These are phyloP conservation scores for Monomorium pharaonis DNA, from an alignment of 1,140 invertebrate species.

Conservation along the genomic window DNA sequence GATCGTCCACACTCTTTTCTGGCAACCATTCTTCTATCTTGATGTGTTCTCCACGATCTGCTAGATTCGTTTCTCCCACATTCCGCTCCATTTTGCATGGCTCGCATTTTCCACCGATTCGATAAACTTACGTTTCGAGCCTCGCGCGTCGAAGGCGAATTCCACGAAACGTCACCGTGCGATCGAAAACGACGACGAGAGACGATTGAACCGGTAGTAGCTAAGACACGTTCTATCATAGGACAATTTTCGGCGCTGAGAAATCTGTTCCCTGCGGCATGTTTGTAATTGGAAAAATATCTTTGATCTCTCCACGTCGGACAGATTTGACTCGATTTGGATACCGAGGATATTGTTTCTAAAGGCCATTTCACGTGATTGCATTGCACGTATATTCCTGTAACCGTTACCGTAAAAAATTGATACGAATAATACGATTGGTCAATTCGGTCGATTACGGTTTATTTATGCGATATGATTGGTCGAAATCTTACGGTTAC, in stretches of 20 bases:
- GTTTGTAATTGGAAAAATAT: background rate
- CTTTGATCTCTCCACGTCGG: background rate
- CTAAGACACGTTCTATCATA: background rate
- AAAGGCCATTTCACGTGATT: too few species aligned
- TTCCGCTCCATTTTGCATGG: slow-evolving; percentile 8
- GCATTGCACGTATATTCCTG: too few species aligned
- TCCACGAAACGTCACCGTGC: background rate
- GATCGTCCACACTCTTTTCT: background rate
- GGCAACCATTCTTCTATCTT: slow-evolving; percentile 25
- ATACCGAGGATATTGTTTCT: background rate
- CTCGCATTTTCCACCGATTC: background rate
- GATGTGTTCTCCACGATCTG: too few species aligned
- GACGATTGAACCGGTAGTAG: background rate
- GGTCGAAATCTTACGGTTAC: too few species aligned
- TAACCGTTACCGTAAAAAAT: too few species aligned
- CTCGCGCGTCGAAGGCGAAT: background rate
- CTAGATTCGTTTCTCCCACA: background rate
- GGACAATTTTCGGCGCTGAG: background rate
- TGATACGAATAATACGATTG: too few species aligned
- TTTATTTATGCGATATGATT: too few species aligned
- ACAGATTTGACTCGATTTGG: background rate
- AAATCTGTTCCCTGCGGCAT: background rate
- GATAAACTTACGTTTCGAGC: background rate
- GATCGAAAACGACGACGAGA: background rate
- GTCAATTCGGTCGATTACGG: too few species aligned